phyloP scores from a whole-genome alignment of 2,797 vertebrate genomes.

The Apodemus agrarius region DNA sequence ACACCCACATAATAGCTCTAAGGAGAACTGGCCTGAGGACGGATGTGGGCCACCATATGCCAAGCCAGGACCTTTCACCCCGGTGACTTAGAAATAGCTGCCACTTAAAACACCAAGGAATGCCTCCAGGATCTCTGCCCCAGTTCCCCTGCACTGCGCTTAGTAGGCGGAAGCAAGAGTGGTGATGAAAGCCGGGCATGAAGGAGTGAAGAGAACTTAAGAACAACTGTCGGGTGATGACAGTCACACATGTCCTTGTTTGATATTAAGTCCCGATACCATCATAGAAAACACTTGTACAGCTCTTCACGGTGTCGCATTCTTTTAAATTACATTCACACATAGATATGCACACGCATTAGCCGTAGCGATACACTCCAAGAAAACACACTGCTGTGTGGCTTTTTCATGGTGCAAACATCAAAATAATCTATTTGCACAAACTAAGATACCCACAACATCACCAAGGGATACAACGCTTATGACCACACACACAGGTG shows the following conservation, averaged over 20 bases:
- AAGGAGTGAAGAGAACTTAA: background rate
- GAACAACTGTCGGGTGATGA: background rate
- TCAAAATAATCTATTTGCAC: background rate
- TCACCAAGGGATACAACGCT: background rate
- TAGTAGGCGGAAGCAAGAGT: background rate
- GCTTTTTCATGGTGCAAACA: background rate
- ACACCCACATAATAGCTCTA: background rate
- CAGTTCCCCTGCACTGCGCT: background rate
- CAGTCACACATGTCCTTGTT: background rate
- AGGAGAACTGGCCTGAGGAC: background rate
- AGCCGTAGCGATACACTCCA: background rate
- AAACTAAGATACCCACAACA: background rate
- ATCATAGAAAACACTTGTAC: background rate
- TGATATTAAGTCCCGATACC: background rate
- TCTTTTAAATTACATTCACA: background rate
- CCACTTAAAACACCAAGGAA: conserved; percentile 11
- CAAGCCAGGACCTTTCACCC: conserved; percentile 48
- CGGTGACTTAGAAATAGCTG: conserved; percentile 61
- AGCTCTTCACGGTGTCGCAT: background rate
- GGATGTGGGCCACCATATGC: background rate
- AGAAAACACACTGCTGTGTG: background rate
- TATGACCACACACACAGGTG: no score
- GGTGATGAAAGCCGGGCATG: conserved; percentile 5
- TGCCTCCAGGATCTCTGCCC: conserved; percentile 33
- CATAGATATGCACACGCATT: background rate